Evolutionary conservation across 2,888 invertebrate species (phyloP).

Genomic region (Acanthosepion esculentum): DNA sequence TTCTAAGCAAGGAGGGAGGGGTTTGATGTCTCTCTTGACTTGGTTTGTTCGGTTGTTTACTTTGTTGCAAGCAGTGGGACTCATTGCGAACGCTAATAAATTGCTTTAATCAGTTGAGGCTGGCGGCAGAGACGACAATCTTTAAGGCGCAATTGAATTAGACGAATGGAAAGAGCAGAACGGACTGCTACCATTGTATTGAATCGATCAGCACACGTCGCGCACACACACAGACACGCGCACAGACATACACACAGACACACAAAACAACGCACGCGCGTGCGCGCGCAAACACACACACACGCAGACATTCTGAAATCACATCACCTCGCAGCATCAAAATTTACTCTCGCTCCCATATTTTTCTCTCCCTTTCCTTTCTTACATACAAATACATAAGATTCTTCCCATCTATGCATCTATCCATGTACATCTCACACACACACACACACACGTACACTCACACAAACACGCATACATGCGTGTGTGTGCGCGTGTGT

Average conservation of each 20-base stretch:
- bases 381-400: neutral
- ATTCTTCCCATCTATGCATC: neutral
- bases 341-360: neutral
- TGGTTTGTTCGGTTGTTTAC: too few species aligned
- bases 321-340: neutral
- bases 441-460: neutral
- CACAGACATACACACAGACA: too few species aligned
- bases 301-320: neutral
- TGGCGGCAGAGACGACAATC: neutral
- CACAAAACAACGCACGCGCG: neutral
- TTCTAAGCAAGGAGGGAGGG: too few species aligned
- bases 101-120: neutral
- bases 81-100: neutral
- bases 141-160: neutral
- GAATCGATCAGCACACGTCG: neutral
- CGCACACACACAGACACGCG: neutral
- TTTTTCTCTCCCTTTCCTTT: neutral
- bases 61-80: too few species aligned
- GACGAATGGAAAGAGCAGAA: neutral
- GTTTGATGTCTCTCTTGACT: too few species aligned
- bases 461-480: neutral
- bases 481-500: neutral
- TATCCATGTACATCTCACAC: neutral
- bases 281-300: fast-evolving
- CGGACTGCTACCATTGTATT: neutral